phyloP scores from a whole-genome alignment of 2,888 invertebrate genomes.

The Catocala sponsa region DNA sequence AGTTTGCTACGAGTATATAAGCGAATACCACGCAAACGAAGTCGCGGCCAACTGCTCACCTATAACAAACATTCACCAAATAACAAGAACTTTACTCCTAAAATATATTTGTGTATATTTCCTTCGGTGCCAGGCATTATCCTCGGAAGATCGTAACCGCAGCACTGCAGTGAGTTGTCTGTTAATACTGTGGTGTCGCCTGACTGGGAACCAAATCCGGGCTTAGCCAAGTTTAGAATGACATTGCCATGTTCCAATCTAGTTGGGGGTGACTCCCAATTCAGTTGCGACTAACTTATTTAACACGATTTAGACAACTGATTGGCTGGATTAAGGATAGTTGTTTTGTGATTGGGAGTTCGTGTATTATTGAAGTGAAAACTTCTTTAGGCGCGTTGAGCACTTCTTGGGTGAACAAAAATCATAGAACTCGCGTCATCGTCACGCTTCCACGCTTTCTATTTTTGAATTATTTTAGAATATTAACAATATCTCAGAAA shows the following conservation, averaged over 20 bases:
- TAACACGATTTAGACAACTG: slow-evolving; percentile 40
- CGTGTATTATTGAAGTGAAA: no score
- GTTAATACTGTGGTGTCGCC: slow-evolving; percentile 33
- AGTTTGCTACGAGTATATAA: no score
- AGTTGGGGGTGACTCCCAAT: slow-evolving; percentile 26
- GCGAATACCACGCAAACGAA: no score
- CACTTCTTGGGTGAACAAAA: no score
- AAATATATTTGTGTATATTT: background rate
- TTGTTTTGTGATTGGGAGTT: slow-evolving; percentile 20
- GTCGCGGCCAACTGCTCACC: no score
- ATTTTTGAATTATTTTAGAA: no score
- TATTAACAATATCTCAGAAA: no score
- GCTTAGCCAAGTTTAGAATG: slow-evolving; percentile 56
- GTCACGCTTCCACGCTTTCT: no score
- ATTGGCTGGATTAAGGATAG: slow-evolving; percentile 41
- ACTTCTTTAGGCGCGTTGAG: no score
- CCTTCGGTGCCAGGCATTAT: background rate
- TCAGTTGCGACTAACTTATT: slow-evolving; percentile 36
- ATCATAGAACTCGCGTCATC: no score
- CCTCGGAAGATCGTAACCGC: background rate
- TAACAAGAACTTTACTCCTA: no score
- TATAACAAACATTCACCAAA: no score
- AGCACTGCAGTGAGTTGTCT: slow-evolving; percentile 25
- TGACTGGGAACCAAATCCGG: slow-evolving; percentile 41
- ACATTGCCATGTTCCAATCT: slow-evolving; percentile 50